Percentiles rank a stretch among this genome's conserved stretches.
Conservation (phyloP, 2,888 invertebrate species). For the Rosalia funebris region DNA sequence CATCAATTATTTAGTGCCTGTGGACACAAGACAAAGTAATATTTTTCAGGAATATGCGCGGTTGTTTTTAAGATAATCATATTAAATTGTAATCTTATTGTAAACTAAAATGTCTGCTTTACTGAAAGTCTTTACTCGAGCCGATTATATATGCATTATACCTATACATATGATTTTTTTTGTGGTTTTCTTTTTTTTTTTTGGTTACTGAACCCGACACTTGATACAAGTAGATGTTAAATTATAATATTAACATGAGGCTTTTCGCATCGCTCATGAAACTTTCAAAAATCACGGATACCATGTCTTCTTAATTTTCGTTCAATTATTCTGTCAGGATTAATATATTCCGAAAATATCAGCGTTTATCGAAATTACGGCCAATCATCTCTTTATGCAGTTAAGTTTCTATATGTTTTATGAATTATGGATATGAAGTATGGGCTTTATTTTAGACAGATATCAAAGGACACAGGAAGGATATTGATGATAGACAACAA, state of each 20-base stretch:
- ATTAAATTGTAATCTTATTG: too few species aligned
- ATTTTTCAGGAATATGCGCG: too few species aligned
- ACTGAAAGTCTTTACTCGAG: too few species aligned
- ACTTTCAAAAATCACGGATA: conserved; percentile 2
- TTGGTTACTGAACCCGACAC: background rate
- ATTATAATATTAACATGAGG: background rate
- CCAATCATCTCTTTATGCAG: conserved; percentile 12
- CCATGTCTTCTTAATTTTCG: conserved; percentile 7
- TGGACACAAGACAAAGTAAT: too few species aligned
- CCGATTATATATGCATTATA: too few species aligned
- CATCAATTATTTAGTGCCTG: too few species aligned
- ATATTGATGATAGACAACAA: too few species aligned
- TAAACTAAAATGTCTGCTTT: too few species aligned
- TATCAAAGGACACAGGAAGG: too few species aligned
- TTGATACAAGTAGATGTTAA: background rate
- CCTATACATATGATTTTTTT: too few species aligned
- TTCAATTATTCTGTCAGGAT: conserved; percentile 16
- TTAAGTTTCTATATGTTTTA: background rate
- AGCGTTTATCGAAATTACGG: conserved; percentile 16
- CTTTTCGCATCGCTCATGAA: background rate
- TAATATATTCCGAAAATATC: conserved; percentile 10
- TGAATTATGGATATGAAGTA: background rate
- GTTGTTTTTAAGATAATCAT: too few species aligned
- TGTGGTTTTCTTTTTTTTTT: background rate
- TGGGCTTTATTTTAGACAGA: background rate